Conservation (phyloP, 2,888 invertebrate genomes). For the Acleris literana region DNA sequence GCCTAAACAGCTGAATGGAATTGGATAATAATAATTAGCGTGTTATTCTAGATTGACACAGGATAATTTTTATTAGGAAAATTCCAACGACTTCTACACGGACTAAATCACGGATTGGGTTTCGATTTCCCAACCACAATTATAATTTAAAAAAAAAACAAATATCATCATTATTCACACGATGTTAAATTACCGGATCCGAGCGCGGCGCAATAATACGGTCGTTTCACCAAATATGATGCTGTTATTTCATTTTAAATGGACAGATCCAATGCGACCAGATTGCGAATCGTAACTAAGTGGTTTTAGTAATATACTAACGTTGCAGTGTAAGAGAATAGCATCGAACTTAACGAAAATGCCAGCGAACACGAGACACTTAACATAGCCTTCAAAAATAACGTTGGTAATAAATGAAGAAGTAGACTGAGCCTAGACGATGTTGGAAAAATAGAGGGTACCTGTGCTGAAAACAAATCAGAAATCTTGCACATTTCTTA, state of each 20-base stretch:
- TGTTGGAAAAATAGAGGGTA: no score
- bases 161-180: slow-evolving; percentile 33
- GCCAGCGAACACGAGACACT: neutral
- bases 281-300: neutral
- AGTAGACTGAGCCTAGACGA: no score
- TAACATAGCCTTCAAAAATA: no score
- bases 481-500: no score
- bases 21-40: no score
- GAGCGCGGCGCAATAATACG: slow-evolving; percentile 24
- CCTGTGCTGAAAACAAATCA: no score
- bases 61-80: no score
- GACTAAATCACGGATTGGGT: neutral
- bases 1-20: no score
- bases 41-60: no score
- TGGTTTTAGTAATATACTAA: neutral
- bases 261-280: slow-evolving; percentile 2
- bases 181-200: slow-evolving; percentile 33
- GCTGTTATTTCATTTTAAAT: slow-evolving; percentile 9
- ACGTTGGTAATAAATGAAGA: no score
- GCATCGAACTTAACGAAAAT: neutral
- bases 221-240: slow-evolving; percentile 29
- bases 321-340: neutral
- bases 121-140: slow-evolving; percentile 13
- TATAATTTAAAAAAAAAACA: neutral
- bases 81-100: no score